Evolutionary conservation across 1,140 invertebrate genomes (phyloP).

Genomic region (Drosophila rufa): DNA sequence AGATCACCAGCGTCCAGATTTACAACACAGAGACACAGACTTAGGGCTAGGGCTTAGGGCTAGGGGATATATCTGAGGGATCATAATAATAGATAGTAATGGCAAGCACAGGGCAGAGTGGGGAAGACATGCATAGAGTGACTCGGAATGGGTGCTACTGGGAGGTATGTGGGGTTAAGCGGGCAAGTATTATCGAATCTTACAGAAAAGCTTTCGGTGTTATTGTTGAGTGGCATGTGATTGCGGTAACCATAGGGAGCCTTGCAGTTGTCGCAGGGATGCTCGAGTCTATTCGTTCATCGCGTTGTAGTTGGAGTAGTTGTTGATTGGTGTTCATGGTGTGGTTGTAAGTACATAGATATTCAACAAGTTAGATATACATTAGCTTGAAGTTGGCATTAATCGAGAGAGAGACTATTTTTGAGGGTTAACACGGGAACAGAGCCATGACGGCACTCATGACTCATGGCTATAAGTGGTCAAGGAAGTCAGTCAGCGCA

Average conservation of each 20-base stretch:
- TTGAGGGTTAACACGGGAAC: neutral
- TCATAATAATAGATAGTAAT: slow-evolving; percentile 10
- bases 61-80: slow-evolving; percentile 22
- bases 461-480: slow-evolving; percentile 15
- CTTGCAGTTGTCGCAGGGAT: slow-evolving; percentile 86
- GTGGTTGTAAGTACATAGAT: slow-evolving; percentile 59
- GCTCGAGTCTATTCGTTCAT: slow-evolving; percentile 63
- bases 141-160: slow-evolving; percentile 1
- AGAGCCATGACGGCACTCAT: neutral
- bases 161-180: slow-evolving; percentile 4
- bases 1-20: slow-evolving; percentile 20
- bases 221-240: slow-evolving; percentile 87
- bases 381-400: slow-evolving; percentile 38
- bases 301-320: slow-evolving; percentile 29
- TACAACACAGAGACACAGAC: slow-evolving; percentile 27
- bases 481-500: neutral
- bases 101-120: neutral
- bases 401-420: slow-evolving; percentile 13
- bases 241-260: slow-evolving; percentile 89
- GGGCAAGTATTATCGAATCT: slow-evolving; percentile 55
- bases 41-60: slow-evolving; percentile 16
- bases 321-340: slow-evolving; percentile 49
- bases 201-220: slow-evolving; percentile 87
- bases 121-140: slow-evolving; percentile 10
- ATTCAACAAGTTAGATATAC: slow-evolving; percentile 36